Evolutionary conservation across 2,113 vertebrate species (phyloP).

Genomic region (Notarius lentiginosus): DNA sequence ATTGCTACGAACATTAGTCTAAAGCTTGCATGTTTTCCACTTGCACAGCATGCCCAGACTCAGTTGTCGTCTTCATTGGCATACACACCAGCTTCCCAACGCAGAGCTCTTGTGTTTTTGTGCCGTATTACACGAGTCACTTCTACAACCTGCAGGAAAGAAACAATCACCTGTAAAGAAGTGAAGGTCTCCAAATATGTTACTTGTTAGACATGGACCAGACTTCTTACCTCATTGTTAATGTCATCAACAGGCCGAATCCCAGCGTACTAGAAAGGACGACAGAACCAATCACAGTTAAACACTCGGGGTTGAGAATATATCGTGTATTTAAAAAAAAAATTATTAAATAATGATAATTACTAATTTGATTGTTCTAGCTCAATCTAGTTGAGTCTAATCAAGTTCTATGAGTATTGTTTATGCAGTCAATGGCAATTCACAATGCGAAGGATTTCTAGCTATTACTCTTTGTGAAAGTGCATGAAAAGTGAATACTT

Average conservation of each 20-base stretch:
- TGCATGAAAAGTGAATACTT: neutral
- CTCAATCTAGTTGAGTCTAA: neutral
- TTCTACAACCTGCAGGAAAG: conserved; percentile 76
- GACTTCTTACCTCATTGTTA: conserved; percentile 78
- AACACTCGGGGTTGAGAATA: neutral
- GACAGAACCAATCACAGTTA: conserved; percentile 1
- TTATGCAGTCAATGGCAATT: neutral
- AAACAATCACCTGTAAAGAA: neutral
- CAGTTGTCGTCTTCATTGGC: conserved; percentile 60
- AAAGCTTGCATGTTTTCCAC: neutral
- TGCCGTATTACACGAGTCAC: conserved; percentile 79
- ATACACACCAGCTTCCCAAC: conserved; percentile 81
- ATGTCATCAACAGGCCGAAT: conserved; percentile 79
- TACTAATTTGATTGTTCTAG: neutral
- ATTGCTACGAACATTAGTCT: neutral
- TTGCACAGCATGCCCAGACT: conserved; percentile 30
- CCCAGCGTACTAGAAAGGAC: conserved; percentile 78
- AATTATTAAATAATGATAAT: neutral
- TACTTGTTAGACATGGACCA: neutral
- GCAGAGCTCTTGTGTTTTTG: conserved; percentile 76
- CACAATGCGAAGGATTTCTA: neutral
- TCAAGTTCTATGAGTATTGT: neutral
- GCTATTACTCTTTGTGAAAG: neutral
- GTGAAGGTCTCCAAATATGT: neutral
- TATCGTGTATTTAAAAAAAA: neutral